Conservation (phyloP, 2,888 invertebrate genomes). For the Morpho achilles region DNA sequence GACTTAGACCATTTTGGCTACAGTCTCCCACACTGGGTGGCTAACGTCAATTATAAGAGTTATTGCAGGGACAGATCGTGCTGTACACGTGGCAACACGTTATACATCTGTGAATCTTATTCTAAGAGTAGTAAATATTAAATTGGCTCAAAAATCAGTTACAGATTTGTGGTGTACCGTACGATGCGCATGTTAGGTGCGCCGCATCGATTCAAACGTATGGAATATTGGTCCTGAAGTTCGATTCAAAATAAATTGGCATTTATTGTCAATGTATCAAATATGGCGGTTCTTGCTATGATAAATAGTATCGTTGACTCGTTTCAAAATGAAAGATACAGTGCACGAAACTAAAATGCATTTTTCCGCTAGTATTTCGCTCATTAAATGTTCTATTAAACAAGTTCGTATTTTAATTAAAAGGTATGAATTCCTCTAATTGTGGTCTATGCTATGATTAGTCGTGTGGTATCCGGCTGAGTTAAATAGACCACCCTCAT, state of each 20-base stretch:
- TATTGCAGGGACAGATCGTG: constrained; percentile 72
- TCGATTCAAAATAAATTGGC: constrained; percentile 23
- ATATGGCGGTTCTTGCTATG: constrained; percentile 8
- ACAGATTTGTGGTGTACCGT: constrained; percentile 8
- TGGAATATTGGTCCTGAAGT: constrained; percentile 20
- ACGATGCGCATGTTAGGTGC: constrained; percentile 49
- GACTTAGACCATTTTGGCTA: constrained; percentile 16
- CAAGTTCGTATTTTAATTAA: too few species aligned
- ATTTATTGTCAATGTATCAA: constrained; percentile 20
- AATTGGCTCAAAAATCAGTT: constrained; percentile 1
- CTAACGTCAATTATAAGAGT: constrained; percentile 70
- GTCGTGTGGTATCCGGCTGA: too few species aligned
- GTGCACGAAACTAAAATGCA: too few species aligned
- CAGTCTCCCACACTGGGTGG: constrained; percentile 52
- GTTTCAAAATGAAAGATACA: too few species aligned
- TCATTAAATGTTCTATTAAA: too few species aligned
- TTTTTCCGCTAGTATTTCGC: too few species aligned
- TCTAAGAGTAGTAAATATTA: constrained; percentile 15
- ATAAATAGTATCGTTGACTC: constrained; percentile 5
- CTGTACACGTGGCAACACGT: constrained; percentile 20
- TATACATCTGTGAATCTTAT: constrained; percentile 14
- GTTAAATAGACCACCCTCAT: too few species aligned
- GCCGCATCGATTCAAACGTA: constrained; percentile 29
- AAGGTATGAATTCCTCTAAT: too few species aligned
- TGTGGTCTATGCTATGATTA: too few species aligned